Percentiles rank a stretch among this genome's conserved stretches.
These are phyloP conservation scores for Dromaius novaehollandiae DNA, from an alignment of 2,113 vertebrate genomes.

Conservation along the genomic window DNA sequence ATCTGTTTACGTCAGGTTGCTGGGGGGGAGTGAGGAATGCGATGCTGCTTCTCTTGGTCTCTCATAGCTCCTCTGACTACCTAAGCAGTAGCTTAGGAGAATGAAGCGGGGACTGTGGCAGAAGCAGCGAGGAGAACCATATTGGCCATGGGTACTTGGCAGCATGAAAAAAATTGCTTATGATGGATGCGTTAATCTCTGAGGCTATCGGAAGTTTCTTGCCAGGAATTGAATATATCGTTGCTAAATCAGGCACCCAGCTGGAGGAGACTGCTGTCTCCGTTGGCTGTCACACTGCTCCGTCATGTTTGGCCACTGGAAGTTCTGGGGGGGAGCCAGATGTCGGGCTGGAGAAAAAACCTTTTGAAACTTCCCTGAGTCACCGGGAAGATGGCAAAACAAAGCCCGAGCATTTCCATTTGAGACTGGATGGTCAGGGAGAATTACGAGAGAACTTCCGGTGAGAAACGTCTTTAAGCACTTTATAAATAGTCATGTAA, in stretches of 20 bases:
- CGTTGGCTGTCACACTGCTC: neutral
- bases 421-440: neutral
- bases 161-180: neutral
- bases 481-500: neutral
- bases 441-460: neutral
- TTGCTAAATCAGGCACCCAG: constrained; percentile 35
- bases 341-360: neutral
- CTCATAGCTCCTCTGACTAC: neutral
- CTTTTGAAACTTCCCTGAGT: neutral
- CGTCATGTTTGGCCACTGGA: neutral
- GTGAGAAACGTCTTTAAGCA: neutral
- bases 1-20: neutral
- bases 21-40: neutral
- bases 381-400: neutral
- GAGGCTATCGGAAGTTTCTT: neutral
- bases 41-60: neutral
- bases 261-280: constrained; percentile 6
- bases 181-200: neutral
- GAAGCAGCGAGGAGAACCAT: neutral
- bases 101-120: neutral
- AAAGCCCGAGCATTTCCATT: accelerated
- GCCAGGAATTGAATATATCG: neutral
- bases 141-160: neutral
- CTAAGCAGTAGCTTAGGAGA: neutral
- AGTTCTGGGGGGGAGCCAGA: neutral